Conservation (phyloP, 2,113 vertebrate genomes). For the Scopus umbretta region DNA sequence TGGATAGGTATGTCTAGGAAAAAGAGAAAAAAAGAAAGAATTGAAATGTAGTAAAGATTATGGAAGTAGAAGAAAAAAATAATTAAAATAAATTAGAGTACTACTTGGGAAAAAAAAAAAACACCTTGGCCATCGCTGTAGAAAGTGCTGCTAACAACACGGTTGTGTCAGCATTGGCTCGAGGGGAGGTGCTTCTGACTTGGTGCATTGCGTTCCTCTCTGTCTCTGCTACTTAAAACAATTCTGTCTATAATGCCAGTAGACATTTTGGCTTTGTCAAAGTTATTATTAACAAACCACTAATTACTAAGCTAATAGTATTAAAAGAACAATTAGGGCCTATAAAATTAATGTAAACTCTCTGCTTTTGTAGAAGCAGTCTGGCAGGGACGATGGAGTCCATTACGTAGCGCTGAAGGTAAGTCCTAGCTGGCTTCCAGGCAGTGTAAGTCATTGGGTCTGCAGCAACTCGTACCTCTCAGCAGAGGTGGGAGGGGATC, state of each 20-base stretch:
- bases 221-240: background rate
- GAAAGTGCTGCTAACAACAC: background rate
- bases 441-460: background rate
- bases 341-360: conserved; percentile 18
- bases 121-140: background rate
- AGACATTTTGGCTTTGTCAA: background rate
- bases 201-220: accelerated
- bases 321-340: background rate
- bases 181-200: background rate
- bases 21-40: background rate
- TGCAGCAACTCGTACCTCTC: background rate
- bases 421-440: background rate
- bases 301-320: conserved; percentile 24
- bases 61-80: background rate
- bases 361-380: background rate
- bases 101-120: no score
- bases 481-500: background rate
- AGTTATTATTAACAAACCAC: conserved; percentile 42
- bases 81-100: background rate
- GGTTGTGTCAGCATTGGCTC: background rate
- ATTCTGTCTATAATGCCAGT: background rate
- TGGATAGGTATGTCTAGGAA: background rate
- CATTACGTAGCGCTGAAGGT: background rate
- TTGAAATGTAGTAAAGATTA: background rate
- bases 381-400: background rate